Evolutionary conservation across 2,797 vertebrate genomes (phyloP), one percentile per base, ranked within the genome.

Genomic region (Myotis daubentonii): DNA sequence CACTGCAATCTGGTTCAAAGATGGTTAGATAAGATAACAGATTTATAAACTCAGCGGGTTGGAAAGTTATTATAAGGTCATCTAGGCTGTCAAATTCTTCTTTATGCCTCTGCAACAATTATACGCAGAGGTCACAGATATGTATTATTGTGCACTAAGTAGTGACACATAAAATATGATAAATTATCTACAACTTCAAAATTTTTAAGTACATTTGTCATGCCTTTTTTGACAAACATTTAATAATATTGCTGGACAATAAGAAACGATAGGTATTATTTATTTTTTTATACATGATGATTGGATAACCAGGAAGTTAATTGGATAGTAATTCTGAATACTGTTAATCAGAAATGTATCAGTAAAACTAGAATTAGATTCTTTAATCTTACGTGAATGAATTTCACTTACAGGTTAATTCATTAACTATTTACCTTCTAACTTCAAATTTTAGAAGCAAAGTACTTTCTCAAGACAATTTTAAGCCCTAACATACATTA

Each of bases 11-110:
- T 78, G 23, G 12, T 65, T 94, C 62, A 81, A 89, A 95, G 87
- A 89, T 84, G 28, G 5, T 68, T 87, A 94, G 81, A 89, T 94
- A 95, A 94, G 71, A 66, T 87, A 96, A 86, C 19, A 71, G 71
- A 91, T 92, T 84, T 90, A 87, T 93, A 72, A 88, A 81, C 19
- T 94, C 44, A 72, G 20, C 68, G 1, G 1, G 62, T 25, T 81
- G n/a, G n/a, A 92, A 94, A 92, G 36, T 22, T 74, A 51, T 17
- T 65, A 1, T 68, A 90, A 87, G 76, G 19, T 83, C 66, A 76
- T 76, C 36, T 3, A 66, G 13, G 4, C 38, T 76, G 20, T 71
- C 17, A 71, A 87, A 60, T 57, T 86, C 22, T 87, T 62, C 9
- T 86, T 92, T 30, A 25, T 91, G 13, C 2, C 8, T 53, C 13